Percentiles rank a stretch among this genome's conserved stretches.
These are phyloP conservation scores for Asobara japonica DNA, from an alignment of 1,140 invertebrate species.

Conservation along the genomic window DNA sequence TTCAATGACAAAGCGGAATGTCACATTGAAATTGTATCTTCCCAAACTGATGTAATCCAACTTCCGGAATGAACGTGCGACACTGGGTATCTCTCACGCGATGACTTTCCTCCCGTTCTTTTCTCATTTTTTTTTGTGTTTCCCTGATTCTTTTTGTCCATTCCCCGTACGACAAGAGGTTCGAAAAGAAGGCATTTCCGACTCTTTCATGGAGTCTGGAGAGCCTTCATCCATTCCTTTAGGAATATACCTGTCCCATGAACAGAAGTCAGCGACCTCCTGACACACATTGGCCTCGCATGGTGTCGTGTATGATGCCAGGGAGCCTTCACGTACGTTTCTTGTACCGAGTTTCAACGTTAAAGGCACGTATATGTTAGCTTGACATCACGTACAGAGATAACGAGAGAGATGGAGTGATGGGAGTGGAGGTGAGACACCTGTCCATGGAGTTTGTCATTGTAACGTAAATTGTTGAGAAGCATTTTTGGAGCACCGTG, in stretches of 20 bases:
- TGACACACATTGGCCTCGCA: constrained; percentile 34
- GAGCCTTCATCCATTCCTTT: not conserved
- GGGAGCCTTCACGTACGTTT: not conserved
- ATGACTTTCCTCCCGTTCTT: not conserved
- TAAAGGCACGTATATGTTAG: not conserved
- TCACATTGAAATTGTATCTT: not conserved
- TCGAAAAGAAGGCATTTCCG: not conserved
- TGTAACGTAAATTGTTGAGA: not conserved
- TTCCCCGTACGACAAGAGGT: not conserved
- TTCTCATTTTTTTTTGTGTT: not conserved
- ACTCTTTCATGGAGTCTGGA: not conserved
- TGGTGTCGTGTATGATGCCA: not conserved
- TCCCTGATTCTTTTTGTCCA: not conserved
- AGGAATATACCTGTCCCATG: constrained; percentile 5
- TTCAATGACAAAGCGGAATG: not conserved
- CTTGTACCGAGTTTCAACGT: not conserved
- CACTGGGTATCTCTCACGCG: not conserved
- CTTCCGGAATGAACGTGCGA: not conserved
- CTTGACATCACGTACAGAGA: not conserved
- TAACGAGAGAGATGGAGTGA: not conserved
- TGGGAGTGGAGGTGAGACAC: not conserved
- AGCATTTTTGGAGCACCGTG: too few species aligned
- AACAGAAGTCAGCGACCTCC: constrained; percentile 36
- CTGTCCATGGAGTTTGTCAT: not conserved
- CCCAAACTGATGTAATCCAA: not conserved